phyloP scores from a whole-genome alignment of 2,797 vertebrate genomes.

The Tapera naevia region DNA sequence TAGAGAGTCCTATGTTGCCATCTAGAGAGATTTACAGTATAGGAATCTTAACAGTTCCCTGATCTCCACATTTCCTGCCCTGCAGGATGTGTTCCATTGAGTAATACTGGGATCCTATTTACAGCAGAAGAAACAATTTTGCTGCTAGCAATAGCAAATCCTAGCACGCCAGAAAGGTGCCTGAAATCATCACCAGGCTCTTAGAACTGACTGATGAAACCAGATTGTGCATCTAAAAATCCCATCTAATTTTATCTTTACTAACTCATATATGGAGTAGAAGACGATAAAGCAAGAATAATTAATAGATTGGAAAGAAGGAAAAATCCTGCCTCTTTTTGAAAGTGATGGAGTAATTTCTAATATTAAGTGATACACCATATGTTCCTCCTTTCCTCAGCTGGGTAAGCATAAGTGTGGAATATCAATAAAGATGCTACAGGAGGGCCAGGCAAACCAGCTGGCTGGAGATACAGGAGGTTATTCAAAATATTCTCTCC shows the following conservation, averaged over 20 bases:
- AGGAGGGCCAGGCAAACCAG: background rate
- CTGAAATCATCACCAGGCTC: slow-evolving; percentile 40
- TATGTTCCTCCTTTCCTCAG: slow-evolving; percentile 37
- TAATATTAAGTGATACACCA: slow-evolving; percentile 44
- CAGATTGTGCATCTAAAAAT: slow-evolving; percentile 50
- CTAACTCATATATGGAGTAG: background rate
- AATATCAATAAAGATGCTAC: slow-evolving; percentile 28
- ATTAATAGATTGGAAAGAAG: slow-evolving; percentile 39
- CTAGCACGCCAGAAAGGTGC: background rate
- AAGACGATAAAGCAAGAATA: slow-evolving; percentile 33
- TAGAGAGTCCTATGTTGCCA: background rate
- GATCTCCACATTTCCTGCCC: slow-evolving; percentile 25
- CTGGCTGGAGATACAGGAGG: background rate
- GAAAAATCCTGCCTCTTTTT: background rate
- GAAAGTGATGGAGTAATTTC: slow-evolving; percentile 42
- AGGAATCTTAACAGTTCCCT: background rate
- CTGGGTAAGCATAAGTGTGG: background rate
- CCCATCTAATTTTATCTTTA: slow-evolving; percentile 41
- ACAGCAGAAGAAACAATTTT: slow-evolving; percentile 6
- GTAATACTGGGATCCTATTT: slow-evolving; percentile 19
- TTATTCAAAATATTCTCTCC: background rate
- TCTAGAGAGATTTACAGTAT: slow-evolving; percentile 16
- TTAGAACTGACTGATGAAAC: slow-evolving; percentile 54
- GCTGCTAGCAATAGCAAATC: slow-evolving; percentile 42
- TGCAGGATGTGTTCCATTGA: slow-evolving; percentile 16